These are phyloP conservation scores for Psilopogon haemacephalus DNA, from an alignment of 2,113 vertebrate species.

Conservation along the genomic window DNA sequence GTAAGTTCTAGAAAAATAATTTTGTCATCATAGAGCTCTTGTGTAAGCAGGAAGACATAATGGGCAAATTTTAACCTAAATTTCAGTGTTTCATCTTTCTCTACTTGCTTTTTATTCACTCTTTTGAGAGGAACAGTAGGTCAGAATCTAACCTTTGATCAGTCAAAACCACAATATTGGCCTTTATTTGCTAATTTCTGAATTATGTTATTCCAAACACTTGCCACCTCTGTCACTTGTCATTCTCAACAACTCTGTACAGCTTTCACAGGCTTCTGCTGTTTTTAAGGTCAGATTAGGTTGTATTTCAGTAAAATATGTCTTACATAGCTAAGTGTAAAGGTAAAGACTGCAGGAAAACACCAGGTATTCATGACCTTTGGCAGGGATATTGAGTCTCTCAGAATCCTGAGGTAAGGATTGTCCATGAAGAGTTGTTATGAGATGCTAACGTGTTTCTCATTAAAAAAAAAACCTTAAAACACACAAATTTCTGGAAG, in stretches of 20 bases:
- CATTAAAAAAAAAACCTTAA: neutral
- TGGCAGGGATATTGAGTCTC: too few relatives aligned
- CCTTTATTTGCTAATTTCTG: neutral
- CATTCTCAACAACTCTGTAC: neutral
- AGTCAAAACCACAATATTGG: neutral
- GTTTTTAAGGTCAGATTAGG: neutral
- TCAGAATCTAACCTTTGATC: neutral
- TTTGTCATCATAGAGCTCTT: neutral
- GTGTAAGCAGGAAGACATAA: neutral
- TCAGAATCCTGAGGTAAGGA: neutral
- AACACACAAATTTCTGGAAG: neutral
- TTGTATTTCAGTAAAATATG: neutral
- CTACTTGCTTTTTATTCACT: neutral
- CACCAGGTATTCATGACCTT: too few relatives aligned
- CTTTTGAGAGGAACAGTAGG: neutral
- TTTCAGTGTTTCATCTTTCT: neutral
- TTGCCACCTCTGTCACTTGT: neutral
- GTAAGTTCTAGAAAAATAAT: neutral
- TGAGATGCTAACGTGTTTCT: neutral
- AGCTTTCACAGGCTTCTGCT: neutral
- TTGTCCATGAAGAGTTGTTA: neutral
- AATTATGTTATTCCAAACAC: neutral
- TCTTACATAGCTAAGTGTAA: neutral
- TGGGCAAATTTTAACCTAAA: neutral
- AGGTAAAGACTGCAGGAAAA: neutral